A percentile compares a stretch with the other conserved stretches of the same genome.
Evolutionary conservation across 2,797 vertebrate genomes (phyloP).

Genomic region (Pygocentrus nattereri): DNA sequence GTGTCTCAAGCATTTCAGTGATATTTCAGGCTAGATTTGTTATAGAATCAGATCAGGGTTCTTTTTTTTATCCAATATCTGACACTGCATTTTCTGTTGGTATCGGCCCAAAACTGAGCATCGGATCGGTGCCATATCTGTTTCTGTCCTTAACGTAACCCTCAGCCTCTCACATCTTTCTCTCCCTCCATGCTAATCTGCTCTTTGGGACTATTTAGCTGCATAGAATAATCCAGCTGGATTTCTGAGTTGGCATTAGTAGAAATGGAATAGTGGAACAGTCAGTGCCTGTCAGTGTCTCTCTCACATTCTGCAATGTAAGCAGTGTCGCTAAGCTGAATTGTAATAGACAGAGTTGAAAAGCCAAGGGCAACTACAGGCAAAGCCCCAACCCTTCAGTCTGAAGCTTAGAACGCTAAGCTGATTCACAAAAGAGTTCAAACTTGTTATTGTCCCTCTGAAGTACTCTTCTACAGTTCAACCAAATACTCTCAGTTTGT

Average conservation of each 20-base stretch:
- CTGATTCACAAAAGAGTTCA: neutral
- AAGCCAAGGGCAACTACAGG: neutral
- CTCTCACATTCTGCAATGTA: slow-evolving; percentile 2
- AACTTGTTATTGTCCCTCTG: neutral
- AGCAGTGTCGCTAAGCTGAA: slow-evolving; percentile 35
- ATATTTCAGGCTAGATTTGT: no score
- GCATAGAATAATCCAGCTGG: neutral
- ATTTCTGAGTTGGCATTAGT: slow-evolving; percentile 29
- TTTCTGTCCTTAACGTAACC: neutral
- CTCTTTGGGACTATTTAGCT: neutral
- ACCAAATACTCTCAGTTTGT: neutral
- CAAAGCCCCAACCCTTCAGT: neutral
- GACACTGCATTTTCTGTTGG: neutral
- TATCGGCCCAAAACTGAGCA: neutral
- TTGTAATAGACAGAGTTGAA: slow-evolving; percentile 11
- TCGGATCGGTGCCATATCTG: neutral
- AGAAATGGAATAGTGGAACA: slow-evolving; percentile 12
- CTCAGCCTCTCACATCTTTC: neutral
- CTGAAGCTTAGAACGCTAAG: neutral
- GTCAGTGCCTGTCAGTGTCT: neutral
- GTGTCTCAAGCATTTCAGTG: no score
- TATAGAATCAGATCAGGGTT: no score
- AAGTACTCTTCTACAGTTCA: neutral
- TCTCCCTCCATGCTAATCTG: neutral
- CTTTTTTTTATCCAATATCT: neutral